Evolutionary conservation across 2,797 vertebrate species (phyloP), one percentile per base, ranked within the genome.

Genomic region (Sardinella longiceps): DNA sequence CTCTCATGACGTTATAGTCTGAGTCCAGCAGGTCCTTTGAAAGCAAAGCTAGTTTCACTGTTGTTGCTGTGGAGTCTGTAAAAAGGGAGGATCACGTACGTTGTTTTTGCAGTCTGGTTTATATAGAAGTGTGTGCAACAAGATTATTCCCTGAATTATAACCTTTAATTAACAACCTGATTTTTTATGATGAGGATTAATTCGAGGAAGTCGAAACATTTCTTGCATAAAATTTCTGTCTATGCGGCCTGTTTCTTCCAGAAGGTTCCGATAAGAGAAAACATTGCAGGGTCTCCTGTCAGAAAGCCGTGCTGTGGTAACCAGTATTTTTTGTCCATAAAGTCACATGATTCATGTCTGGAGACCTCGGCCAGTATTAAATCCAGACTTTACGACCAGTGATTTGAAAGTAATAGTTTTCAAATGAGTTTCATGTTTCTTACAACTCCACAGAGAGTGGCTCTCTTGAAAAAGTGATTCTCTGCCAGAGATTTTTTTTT

Each of bases 341-440:
- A 90, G 83, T 85, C 88, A 80, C 77, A 74, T 88, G 87, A 90
- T 89, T 90, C 88, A 89, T 87, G 84, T 83, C 66, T 18, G 87
- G 84, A 87, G 87, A 84, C 83, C 80, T n/a, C 80, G 77, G 86
- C 85, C 85, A 82, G 80, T 89, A 90, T 86, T 90, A 89, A 88
- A 90, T 83, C 84, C 88, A 80, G 53, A 87, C 80, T 82, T 90
- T 90, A 92, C 86, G 84, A 60, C 81, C 70, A 80, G 87, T 87
- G 87, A 88, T 92, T 87, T 89, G 87, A 90, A 89, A 87, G 85
- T 88, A 87, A 90, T 89, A 89, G 87, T 90, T 90, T 89, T 81
- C 83, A 88, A 88, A 90, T 88, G 87, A 90, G 86, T 90, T 88
- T 85, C 87, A 88, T 88, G 88, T 86, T 83, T 85, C 84, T 85